Conservation (phyloP, 2,797 vertebrate genomes). For the Pterois miles region DNA sequence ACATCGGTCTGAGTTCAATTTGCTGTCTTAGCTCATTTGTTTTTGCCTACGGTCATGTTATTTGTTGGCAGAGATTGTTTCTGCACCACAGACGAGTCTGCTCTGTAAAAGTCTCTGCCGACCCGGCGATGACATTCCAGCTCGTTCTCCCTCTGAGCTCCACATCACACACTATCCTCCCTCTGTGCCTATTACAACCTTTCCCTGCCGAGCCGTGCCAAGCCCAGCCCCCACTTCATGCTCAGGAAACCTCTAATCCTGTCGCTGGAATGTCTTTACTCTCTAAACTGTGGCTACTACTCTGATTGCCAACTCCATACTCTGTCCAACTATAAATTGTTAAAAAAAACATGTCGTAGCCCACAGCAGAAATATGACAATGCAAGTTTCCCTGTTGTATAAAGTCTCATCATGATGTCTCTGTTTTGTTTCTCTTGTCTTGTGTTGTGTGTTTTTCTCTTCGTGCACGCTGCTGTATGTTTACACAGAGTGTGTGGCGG, state of each 20-base stretch:
- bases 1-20: constrained; percentile 40
- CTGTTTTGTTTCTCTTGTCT: constrained; percentile 20
- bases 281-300: constrained; percentile 31
- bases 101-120: constrained; percentile 44
- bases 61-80: constrained; percentile 52
- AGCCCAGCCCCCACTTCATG: constrained; percentile 19
- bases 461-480: constrained; percentile 27
- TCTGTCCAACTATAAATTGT: constrained; percentile 33
- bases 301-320: constrained; percentile 29
- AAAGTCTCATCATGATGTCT: constrained; percentile 8
- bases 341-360: constrained; percentile 14
- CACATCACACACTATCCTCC: constrained; percentile 57
- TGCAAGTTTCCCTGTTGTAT: constrained; percentile 13
- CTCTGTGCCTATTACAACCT: constrained; percentile 57
- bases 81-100: constrained; percentile 30
- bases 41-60: constrained; percentile 50
- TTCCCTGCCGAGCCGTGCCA: constrained; percentile 28
- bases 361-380: constrained; percentile 45
- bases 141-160: constrained; percentile 46
- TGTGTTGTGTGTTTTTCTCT: constrained; percentile 17
- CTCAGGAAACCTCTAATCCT: constrained; percentile 69
- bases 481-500: constrained; percentile 83
- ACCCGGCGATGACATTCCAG: constrained; percentile 40
- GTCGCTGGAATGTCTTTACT: constrained; percentile 49
- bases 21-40: constrained; percentile 61